Base-by-base conservation (phyloP, 2,888 invertebrate genomes). In the Andrena dorsata region DNA sequence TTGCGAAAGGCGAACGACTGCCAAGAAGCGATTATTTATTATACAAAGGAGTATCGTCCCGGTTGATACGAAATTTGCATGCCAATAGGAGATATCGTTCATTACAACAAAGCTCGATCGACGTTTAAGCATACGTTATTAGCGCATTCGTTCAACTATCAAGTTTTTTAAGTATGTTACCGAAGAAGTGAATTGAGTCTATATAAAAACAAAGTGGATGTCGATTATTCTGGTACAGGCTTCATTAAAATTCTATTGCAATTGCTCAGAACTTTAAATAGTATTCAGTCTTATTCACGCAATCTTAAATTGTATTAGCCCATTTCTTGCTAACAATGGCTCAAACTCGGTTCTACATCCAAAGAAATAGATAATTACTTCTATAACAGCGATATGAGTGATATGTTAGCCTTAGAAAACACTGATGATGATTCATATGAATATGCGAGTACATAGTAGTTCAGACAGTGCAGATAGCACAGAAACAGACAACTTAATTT, bases 31-130 rank as follows among this genome's bases (percentile, higher is more conserved):
- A 80, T 80, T 53, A 70, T 66, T 71, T 66, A 41, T 41, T 41
- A 41, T 41, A 61, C 58, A n/a, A 49, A 61, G 70, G 60, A 41
- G 35, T 49, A 28, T 66, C 73, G 41, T 49, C n/a, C 35, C 35
- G 60, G 49, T 74, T 58, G n/a, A 53, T 51, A 66, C 23, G 26
- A 66, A 68, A 78, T 74, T 66, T 51, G 60, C 61, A 61, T 68
- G 51, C 26, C 30, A 2, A 58, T 70, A 64, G 60, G 64, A 60
- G 35, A 70, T 26, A 65, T 53, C 32, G 30, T 32, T 7, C 41
- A 5, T 49, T 56, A 2, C 35, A 10, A 8, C n/a, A 20, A 53
- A 32, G 7, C 20, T 60, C 60, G 28, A 20, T 70, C 30, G n/a
- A 47, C n/a, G 26, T n/a, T 28, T 47, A 47, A 41, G 13, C 8